Evolutionary conservation across 2,797 vertebrate genomes (phyloP).

Genomic region (Monodelphis domestica): DNA sequence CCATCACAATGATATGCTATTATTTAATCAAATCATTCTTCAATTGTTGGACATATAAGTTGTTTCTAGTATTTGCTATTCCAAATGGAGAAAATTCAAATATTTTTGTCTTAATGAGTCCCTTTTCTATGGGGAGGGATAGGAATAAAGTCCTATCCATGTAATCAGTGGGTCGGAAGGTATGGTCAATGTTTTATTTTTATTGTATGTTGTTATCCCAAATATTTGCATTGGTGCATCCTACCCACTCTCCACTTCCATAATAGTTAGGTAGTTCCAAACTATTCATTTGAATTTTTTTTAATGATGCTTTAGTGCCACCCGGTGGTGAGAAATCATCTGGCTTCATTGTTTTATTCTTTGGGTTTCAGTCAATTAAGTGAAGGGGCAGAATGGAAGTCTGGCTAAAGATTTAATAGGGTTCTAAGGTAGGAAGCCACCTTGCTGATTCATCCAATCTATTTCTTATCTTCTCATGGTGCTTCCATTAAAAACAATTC

Average conservation of each 20-base stretch:
- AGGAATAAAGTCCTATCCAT: background rate
- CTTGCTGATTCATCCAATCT: background rate
- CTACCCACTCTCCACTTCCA: background rate
- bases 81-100: background rate
- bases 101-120: background rate
- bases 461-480: background rate
- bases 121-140: background rate
- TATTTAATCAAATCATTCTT: background rate
- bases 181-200: background rate
- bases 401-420: background rate
- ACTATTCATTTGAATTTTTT: background rate
- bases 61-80: background rate
- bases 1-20: background rate
- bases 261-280: background rate
- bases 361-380: background rate
- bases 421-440: background rate
- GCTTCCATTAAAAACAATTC: background rate
- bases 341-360: background rate
- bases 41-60: background rate
- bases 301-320: slow-evolving; percentile 60
- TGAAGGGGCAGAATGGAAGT: slow-evolving; percentile 13
- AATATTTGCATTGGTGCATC: background rate
- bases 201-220: background rate
- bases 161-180: background rate
- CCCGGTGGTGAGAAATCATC: slow-evolving; percentile 61